phyloP scores from a whole-genome alignment of 2,797 vertebrate genomes.

The Hydrolagus colliei region DNA sequence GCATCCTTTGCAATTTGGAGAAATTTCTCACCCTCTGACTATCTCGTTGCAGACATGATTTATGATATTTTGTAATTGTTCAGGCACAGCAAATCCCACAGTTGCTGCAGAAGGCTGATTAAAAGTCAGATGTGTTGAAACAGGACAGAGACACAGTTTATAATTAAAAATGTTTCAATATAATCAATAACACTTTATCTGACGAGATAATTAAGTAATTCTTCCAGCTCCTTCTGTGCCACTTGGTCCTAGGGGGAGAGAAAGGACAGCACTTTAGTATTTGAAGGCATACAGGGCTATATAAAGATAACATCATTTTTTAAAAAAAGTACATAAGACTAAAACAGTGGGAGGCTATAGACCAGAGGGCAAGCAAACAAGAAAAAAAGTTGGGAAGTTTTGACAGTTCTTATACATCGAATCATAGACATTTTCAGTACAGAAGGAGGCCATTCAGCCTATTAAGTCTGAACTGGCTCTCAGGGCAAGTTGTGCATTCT shows the following conservation, averaged over 20 bases:
- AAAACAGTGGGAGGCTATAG: not conserved
- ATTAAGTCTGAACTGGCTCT: too few species aligned
- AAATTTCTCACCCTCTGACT: slow-evolving; percentile 9
- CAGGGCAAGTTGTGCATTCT: too few species aligned
- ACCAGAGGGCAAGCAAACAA: not conserved
- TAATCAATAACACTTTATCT: not conserved
- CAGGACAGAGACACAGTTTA: not conserved
- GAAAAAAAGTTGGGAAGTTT: too few species aligned
- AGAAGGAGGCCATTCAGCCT: too few species aligned
- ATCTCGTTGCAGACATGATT: slow-evolving; percentile 5
- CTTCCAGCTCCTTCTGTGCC: not conserved
- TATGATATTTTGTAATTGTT: slow-evolving; percentile 25
- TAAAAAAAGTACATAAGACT: not conserved
- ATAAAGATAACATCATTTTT: not conserved
- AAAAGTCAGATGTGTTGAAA: not conserved
- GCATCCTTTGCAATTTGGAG: not conserved
- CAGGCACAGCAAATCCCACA: slow-evolving; percentile 15
- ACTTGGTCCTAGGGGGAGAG: slow-evolving; percentile 8
- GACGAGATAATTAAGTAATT: not conserved
- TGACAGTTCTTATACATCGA: too few species aligned
- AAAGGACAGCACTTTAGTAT: not conserved
- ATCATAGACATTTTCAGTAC: too few species aligned
- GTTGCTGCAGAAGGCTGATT: not conserved
- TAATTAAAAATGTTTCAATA: not conserved
- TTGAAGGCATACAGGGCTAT: not conserved